A percentile compares a stretch with the other conserved stretches of the same genome.
Evolutionary conservation across 1,140 invertebrate genomes (phyloP).

Genomic region (Camponotus vicinus): DNA sequence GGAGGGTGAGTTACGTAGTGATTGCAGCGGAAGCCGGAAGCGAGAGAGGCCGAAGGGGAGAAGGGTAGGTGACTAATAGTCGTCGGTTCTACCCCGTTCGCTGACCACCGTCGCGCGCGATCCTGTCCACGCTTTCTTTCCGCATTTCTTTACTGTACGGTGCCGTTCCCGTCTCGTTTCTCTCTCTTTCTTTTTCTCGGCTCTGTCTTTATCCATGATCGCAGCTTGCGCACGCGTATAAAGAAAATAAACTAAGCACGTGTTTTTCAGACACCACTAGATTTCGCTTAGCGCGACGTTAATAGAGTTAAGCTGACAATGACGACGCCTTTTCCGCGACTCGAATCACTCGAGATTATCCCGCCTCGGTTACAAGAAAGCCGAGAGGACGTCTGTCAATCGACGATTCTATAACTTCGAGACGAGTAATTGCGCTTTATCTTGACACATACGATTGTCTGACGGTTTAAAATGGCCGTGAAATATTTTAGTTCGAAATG

Average conservation of each 20-base stretch:
- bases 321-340: conserved; percentile 37
- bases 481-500: conserved; percentile 5
- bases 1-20: conserved; percentile 70
- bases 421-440: conserved; percentile 31
- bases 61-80: conserved; percentile 78
- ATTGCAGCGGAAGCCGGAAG: conserved; percentile 75
- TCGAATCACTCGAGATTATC: conserved; percentile 54
- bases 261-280: conserved; percentile 58
- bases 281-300: conserved; percentile 57
- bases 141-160: conserved; percentile 58
- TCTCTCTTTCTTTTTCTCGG: not conserved
- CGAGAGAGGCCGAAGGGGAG: conserved; percentile 34
- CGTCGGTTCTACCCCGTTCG: conserved; percentile 68
- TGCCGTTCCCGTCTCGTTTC: not conserved
- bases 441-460: not conserved
- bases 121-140: conserved; percentile 71
- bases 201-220: conserved; percentile 8
- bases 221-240: conserved; percentile 28
- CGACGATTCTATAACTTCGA: conserved; percentile 2
- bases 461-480: not conserved
- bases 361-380: not conserved
- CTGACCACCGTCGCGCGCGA: conserved; percentile 66
- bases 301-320: conserved; percentile 60
- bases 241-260: conserved; percentile 25
- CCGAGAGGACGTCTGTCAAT: conserved; percentile 15